Evolutionary conservation across 2,797 vertebrate genomes (phyloP).

Genomic region (Pristis pectinata): DNA sequence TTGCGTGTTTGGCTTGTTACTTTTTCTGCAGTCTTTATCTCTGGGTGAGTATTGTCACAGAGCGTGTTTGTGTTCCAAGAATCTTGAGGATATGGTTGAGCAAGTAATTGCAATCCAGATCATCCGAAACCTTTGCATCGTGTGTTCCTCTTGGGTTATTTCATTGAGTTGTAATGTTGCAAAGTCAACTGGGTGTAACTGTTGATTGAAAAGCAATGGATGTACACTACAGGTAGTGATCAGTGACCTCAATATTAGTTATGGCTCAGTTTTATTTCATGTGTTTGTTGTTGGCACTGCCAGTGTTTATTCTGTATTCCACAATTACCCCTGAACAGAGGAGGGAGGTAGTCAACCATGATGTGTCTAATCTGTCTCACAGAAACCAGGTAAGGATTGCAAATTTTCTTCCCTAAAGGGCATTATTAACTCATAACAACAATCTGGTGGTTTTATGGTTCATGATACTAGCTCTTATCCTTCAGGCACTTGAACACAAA

Average conservation of each 20-base stretch:
- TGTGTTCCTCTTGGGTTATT: background rate
- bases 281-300: no score
- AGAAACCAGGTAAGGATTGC: no score
- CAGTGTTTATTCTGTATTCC: no score
- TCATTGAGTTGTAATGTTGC: background rate
- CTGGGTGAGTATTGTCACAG: background rate
- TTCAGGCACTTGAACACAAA: background rate
- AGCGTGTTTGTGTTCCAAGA: background rate
- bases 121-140: background rate
- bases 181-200: background rate
- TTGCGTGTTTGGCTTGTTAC: background rate
- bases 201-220: background rate
- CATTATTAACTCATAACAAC: no score
- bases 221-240: background rate
- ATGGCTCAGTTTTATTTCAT: background rate
- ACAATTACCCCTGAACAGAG: no score
- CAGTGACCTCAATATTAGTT: background rate
- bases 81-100: background rate
- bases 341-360: no score
- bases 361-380: no score
- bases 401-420: no score
- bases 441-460: no score
- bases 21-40: slow-evolving; percentile 7
- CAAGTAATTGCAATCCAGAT: background rate
- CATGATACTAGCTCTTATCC: no score